Conservation (phyloP, 2,113 vertebrate species). For the Aleadryas rufinucha region DNA sequence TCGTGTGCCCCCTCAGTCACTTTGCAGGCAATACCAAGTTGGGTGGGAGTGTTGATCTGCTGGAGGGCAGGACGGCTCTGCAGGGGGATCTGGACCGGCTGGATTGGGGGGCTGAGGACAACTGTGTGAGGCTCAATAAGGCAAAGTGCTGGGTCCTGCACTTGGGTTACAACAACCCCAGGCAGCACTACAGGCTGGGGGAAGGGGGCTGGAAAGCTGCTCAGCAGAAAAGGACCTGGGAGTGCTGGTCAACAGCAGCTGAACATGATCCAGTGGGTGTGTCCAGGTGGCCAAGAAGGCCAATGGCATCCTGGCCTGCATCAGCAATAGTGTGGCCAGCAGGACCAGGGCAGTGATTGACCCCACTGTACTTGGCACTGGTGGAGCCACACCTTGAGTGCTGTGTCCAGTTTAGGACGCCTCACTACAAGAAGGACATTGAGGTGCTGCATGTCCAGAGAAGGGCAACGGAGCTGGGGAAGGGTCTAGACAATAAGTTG, state of each 20-base stretch:
- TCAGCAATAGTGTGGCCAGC: not conserved
- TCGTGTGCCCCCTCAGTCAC: not conserved
- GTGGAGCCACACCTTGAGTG: accelerated
- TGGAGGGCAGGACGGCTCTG: not conserved
- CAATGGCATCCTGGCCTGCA: not conserved
- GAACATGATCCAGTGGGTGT: not conserved
- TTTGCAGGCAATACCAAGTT: not conserved
- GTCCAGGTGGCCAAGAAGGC: not conserved
- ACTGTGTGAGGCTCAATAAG: not conserved
- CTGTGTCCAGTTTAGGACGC: not conserved
- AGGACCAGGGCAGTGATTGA: not conserved
- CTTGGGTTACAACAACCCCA: not conserved
- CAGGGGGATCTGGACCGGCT: not conserved
- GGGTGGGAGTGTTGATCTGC: not conserved
- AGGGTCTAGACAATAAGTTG: not conserved
- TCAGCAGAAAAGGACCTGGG: not conserved
- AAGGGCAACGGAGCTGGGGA: not conserved
- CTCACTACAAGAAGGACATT: not conserved
- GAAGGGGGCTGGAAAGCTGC: accelerated
- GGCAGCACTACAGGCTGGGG: accelerated
- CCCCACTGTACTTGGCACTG: accelerated
- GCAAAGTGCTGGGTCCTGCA: accelerated
- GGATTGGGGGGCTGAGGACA: not conserved
- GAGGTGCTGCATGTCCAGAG: not conserved
- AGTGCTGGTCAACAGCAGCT: accelerated